Conservation (phyloP, 2,888 invertebrate genomes). For the Ferrisia virgata region DNA sequence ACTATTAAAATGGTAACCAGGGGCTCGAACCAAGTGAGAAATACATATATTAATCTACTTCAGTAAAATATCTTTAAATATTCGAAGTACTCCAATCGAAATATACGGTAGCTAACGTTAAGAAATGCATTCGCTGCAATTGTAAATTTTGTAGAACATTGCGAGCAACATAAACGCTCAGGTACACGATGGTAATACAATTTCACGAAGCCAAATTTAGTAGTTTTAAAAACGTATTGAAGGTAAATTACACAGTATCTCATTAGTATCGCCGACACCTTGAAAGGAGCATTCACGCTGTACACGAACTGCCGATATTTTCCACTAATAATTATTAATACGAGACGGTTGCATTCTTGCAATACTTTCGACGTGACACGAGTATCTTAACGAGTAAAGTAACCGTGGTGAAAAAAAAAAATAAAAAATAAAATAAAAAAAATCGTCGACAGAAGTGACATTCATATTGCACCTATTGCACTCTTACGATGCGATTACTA, state of each 20-base stretch:
- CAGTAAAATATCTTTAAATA: background rate
- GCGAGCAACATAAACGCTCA: no score
- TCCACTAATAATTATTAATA: background rate
- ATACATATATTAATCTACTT: background rate
- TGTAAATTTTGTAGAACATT: no score
- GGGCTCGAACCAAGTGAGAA: background rate
- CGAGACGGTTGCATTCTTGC: background rate
- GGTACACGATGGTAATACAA: no score
- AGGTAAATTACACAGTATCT: background rate
- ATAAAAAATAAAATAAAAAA: background rate
- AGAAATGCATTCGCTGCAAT: background rate
- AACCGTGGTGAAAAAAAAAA: background rate
- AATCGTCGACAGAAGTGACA: background rate
- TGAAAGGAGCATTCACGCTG: background rate
- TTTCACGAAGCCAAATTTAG: background rate
- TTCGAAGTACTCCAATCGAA: background rate
- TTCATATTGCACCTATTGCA: background rate
- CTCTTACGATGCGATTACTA: background rate
- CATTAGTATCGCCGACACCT: background rate
- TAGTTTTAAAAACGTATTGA: background rate
- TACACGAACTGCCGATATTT: background rate
- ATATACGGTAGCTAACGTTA: background rate
- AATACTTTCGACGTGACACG: background rate
- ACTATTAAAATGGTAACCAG: slow-evolving; percentile 10
- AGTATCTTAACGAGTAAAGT: background rate